A percentile compares a stretch with the other conserved stretches of the same genome.
Conservation (phyloP, 2,888 invertebrate genomes). For the Drosophila atroscutellata region DNA sequence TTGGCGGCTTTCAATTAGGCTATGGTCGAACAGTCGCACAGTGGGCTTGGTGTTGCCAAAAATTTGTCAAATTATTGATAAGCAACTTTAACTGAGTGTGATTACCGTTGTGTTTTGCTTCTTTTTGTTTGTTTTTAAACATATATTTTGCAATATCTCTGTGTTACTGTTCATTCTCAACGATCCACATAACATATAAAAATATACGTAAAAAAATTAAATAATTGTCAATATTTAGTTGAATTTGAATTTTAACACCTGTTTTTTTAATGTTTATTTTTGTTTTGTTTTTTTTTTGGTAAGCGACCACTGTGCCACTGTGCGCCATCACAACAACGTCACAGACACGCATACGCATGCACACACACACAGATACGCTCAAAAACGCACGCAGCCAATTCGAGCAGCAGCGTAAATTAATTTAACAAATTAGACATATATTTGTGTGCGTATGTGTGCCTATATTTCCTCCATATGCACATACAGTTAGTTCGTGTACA, state of each 20-base stretch:
- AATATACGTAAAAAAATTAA: neutral
- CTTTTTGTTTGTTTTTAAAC: neutral
- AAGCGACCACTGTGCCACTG: neutral
- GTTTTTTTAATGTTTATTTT: neutral
- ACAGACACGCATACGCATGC: conserved; percentile 10
- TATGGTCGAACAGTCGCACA: conserved; percentile 4
- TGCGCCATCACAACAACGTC: conserved; percentile 28
- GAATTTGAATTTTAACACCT: neutral
- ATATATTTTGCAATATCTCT: neutral
- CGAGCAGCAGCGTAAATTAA: conserved; percentile 68
- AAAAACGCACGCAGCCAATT: conserved; percentile 22
- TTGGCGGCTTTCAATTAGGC: conserved; percentile 37
- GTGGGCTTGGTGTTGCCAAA: neutral
- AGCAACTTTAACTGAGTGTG: neutral
- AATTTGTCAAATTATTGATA: neutral
- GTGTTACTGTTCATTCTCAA: neutral
- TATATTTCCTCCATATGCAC: conserved; percentile 4
- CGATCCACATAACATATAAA: neutral
- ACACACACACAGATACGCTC: neutral
- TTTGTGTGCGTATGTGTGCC: neutral
- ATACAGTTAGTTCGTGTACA: neutral
- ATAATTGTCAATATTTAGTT: neutral
- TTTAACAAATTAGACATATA: conserved; percentile 67
- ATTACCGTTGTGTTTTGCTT: neutral
- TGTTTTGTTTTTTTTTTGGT: neutral